Evolutionary conservation across 2,888 invertebrate genomes (phyloP).

Genomic region (Tiliacea citrago): DNA sequence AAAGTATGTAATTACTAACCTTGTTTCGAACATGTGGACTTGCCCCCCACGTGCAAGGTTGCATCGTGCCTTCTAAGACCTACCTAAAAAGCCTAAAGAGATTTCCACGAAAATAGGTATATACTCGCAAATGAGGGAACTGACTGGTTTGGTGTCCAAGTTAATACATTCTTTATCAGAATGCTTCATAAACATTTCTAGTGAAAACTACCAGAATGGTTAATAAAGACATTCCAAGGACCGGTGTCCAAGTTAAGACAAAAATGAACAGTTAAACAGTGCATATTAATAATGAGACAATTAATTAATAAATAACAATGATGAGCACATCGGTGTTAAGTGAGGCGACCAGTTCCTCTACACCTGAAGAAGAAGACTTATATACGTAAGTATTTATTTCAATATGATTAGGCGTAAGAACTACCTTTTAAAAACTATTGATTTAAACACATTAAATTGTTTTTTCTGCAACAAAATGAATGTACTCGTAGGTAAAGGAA

Average conservation of each 20-base stretch:
- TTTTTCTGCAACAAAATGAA: constrained; percentile 2
- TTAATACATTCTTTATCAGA: constrained; percentile 9
- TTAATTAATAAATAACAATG: constrained; percentile 62
- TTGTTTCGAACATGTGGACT: not conserved
- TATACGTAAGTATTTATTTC: constrained; percentile 81
- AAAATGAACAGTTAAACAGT: constrained; percentile 23
- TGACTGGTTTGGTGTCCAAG: constrained; percentile 10
- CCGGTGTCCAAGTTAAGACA: constrained; percentile 2
- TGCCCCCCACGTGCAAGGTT: constrained; percentile 57
- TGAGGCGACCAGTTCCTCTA: constrained; percentile 81
- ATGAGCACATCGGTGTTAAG: constrained; percentile 80
- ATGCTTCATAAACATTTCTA: constrained; percentile 9
- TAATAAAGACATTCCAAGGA: not conserved
- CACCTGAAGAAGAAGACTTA: constrained; percentile 79
- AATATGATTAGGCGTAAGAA: not conserved
- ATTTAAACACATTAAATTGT: not conserved
- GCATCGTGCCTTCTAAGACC: constrained; percentile 40
- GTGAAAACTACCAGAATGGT: constrained; percentile 25
- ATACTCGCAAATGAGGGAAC: constrained; percentile 41
- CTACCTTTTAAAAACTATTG: not conserved
- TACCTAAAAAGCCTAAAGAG: constrained; percentile 68
- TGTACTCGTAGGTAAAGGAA: constrained; percentile 12
- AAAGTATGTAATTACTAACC: not conserved
- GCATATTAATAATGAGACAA: constrained; percentile 27
- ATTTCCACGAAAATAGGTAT: constrained; percentile 74